These are phyloP conservation scores for Drosophila quadrilineata DNA, from an alignment of 1,140 invertebrate genomes.

Conservation along the genomic window DNA sequence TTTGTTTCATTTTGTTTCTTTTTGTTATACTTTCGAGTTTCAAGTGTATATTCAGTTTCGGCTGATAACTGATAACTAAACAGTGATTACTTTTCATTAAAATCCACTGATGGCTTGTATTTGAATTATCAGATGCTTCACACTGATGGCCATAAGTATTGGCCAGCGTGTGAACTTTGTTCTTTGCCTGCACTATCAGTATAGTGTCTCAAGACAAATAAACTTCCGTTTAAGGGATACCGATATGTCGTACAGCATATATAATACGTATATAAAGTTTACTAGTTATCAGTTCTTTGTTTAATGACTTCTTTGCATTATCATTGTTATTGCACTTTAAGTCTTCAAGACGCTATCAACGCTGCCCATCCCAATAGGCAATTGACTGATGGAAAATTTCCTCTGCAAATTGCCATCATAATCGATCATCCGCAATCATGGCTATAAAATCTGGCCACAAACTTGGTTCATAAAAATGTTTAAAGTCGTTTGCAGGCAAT, in stretches of 20 bases:
- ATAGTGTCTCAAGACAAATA: too few species aligned
- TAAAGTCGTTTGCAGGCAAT: slow-evolving; percentile 1
- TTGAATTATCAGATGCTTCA: slow-evolving; percentile 5
- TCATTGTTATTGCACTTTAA: slow-evolving; percentile 21
- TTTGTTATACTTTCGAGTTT: too few species aligned
- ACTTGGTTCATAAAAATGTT: not conserved
- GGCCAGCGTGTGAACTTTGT: too few species aligned
- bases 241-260: too few species aligned
- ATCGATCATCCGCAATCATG: slow-evolving; percentile 21
- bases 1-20: slow-evolving; percentile 9
- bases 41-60: too few species aligned
- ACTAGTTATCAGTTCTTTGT: slow-evolving; percentile 13
- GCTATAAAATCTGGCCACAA: slow-evolving; percentile 6
- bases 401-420: slow-evolving; percentile 5
- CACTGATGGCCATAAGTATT: too few species aligned
- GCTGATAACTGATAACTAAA: slow-evolving; percentile 16
- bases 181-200: too few species aligned
- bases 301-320: slow-evolving; percentile 10
- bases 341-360: not conserved
- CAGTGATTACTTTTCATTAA: slow-evolving; percentile 20
- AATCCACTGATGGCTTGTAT: slow-evolving; percentile 1
- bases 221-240: too few species aligned
- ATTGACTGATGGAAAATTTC: slow-evolving; percentile 8
- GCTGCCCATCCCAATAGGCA: slow-evolving; percentile 1
- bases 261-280: too few species aligned